These are phyloP conservation scores for Butorides virescens DNA, from an alignment of 2,113 vertebrate species.

Conservation along the genomic window DNA sequence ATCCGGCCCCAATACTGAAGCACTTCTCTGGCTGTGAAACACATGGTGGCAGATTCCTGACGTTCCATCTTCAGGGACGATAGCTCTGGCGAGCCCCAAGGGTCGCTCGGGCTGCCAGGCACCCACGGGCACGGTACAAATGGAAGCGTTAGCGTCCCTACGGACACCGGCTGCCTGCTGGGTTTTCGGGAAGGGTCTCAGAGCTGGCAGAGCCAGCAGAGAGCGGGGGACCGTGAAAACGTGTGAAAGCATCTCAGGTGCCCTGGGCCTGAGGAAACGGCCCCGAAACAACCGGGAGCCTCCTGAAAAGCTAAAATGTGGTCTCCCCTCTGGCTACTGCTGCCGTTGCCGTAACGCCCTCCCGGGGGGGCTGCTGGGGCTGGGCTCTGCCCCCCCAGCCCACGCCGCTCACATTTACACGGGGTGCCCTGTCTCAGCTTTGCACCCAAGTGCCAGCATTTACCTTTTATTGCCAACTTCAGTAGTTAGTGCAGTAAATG, in stretches of 20 bases:
- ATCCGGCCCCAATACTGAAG: neutral
- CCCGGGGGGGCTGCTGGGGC: neutral
- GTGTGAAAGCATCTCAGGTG: neutral
- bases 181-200: neutral
- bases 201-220: neutral
- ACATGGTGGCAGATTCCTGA: neutral
- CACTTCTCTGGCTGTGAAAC: neutral
- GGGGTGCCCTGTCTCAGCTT: neutral
- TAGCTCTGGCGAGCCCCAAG: neutral
- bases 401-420: fast-evolving
- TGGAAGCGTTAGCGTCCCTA: neutral
- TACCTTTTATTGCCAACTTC: conserved; percentile 60
- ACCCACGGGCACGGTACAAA: too few relatives aligned
- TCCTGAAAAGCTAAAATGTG: neutral
- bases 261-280: neutral
- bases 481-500: conserved; percentile 61
- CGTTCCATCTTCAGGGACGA: neutral
- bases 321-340: neutral
- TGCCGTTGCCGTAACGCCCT: fast-evolving
- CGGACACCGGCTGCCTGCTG: neutral
- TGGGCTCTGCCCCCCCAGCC: neutral
- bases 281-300: neutral
- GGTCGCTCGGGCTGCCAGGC: neutral
- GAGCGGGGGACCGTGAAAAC: neutral
- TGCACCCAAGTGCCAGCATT: neutral